Evolutionary conservation across 2,797 vertebrate species (phyloP), one percentile per base, ranked within the genome.

Genomic region (Fundulus diaphanus): DNA sequence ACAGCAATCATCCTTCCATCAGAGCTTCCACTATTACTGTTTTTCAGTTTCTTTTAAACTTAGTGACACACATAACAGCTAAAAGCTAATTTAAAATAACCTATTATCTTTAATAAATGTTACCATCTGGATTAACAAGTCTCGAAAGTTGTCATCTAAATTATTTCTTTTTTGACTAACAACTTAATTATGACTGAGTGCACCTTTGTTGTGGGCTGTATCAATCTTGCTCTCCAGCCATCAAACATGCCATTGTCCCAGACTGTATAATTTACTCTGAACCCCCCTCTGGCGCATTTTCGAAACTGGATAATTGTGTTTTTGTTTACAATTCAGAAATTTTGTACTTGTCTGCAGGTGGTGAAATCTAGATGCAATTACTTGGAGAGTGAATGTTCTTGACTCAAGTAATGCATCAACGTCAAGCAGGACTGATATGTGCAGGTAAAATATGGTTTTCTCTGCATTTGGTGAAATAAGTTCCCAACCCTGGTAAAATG

Each of bases 371-470:
- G 91, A 92, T 84, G 77, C 76, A 89, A 87, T 93, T 90, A 92
- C 80, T 35, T 33, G 72, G 72, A 80, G 69, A 69, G 80, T 84
- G 84, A 85, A 88, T 79, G 84, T 77, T 83, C 59, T 37, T 71
- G 67, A 86, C 81, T 80, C 76, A 79, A 86, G 91, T 81, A 84
- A 93, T 92, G 87, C 73, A 92, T 93, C 91, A 93, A 49, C 82
- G 91, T 91, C 90, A 88, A 46, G 74, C 73, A 76, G 82, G 75
- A 87, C 84, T 81, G 81, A 87, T 78, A 81, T 88, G 79, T 82
- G 73, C 82, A 71, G 74, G 68, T 80, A 85, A 87, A 89, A 92
- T 91, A 79, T 83, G 83, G 84, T 91, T 92, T 92, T 85, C 86
- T 84, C 80, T 85, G 81, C 85, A 82, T 85, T 63, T 85, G 84